Percentiles rank a stretch among this genome's conserved stretches.
These are phyloP conservation scores for Bimastos eiseni DNA, from an alignment of 2,888 invertebrate genomes.

Conservation along the genomic window DNA sequence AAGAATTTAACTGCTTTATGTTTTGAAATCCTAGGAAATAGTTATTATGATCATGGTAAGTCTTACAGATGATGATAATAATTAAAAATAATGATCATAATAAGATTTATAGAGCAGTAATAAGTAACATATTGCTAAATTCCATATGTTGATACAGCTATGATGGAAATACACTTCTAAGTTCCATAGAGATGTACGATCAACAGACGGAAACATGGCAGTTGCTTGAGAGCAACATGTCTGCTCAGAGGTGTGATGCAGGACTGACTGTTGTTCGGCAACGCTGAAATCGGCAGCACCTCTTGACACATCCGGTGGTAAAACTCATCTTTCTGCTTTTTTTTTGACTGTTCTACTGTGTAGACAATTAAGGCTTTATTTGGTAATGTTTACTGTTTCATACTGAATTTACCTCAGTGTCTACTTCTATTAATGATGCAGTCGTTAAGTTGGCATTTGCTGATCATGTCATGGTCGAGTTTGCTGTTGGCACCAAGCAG, in stretches of 20 bases:
- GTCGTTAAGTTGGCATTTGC: not conserved
- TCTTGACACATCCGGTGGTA: not conserved
- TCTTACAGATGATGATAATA: too few relatives aligned
- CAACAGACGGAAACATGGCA: slow-evolving; percentile 55
- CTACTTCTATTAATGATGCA: not conserved
- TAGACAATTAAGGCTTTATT: not conserved
- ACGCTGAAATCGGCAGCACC: slow-evolving; percentile 39
- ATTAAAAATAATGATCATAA: not conserved
- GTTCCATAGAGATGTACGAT: slow-evolving; percentile 57
- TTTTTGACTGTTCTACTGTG: not conserved
- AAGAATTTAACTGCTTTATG: not conserved
- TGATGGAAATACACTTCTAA: slow-evolving; percentile 57
- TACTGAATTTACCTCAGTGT: not conserved
- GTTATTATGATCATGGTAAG: too few relatives aligned
- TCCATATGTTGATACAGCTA: slow-evolving; percentile 50
- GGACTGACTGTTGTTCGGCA: slow-evolving; percentile 56
- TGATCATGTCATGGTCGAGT: not conserved
- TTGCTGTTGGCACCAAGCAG: not conserved
- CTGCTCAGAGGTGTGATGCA: slow-evolving; percentile 59
- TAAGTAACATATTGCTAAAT: not conserved
- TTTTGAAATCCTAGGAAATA: not conserved
- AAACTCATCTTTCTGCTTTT: not conserved
- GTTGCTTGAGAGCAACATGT: slow-evolving; percentile 53
- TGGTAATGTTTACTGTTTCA: not conserved
- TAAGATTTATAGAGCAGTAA: too few relatives aligned